Evolutionary conservation across 2,113 vertebrate genomes (phyloP).

Genomic region (Gallinago undulata): DNA sequence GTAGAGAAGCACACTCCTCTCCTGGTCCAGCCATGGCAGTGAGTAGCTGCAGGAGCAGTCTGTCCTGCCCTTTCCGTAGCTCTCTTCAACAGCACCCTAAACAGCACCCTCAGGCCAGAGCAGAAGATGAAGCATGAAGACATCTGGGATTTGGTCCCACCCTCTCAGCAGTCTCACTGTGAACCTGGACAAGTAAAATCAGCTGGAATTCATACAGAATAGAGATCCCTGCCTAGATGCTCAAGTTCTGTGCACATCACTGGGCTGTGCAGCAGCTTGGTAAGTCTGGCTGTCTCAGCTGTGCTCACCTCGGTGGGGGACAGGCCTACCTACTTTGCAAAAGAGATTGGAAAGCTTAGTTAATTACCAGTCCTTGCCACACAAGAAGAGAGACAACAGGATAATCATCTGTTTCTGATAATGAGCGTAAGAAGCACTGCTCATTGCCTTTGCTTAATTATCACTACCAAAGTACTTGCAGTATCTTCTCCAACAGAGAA

Average conservation of each 20-base stretch:
- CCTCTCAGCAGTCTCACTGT: background rate
- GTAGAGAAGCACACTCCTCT: background rate
- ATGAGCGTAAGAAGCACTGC: constrained; percentile 6
- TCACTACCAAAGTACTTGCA: constrained; percentile 31
- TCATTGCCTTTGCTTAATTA: constrained; percentile 66
- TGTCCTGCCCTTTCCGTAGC: background rate
- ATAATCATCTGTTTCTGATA: constrained; percentile 56
- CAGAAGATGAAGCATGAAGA: background rate
- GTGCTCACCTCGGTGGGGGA: background rate
- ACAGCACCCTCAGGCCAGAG: background rate
- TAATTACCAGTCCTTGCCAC: constrained; percentile 55
- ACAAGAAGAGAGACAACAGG: constrained; percentile 18
- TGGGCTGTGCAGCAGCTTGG: background rate
- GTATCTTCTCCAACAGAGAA: constrained; percentile 51
- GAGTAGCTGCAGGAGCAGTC: background rate
- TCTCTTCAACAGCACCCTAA: background rate
- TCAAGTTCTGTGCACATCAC: background rate
- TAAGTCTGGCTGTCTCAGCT: background rate
- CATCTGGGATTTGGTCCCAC: background rate
- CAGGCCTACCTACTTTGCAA: background rate
- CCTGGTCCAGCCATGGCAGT: background rate
- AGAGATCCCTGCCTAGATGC: background rate
- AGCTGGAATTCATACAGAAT: background rate
- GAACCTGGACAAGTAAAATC: background rate
- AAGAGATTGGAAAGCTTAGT: constrained; percentile 17